Conservation (phyloP, 2,113 vertebrate genomes). For the Mus musculus region GRCm39 chr3:105150001-105150500, state of each 20-base stretch:
- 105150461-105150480: background rate
- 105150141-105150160: background rate
- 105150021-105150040: background rate
- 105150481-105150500: background rate
- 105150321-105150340: background rate
- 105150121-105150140: background rate
- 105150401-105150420: background rate
- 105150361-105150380: background rate
- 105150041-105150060: background rate
- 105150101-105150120: background rate
- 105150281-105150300: background rate
- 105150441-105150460: background rate
- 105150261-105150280: background rate
- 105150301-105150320: background rate
- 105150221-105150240: background rate
- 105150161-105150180: background rate
- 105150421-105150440: background rate
- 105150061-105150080: background rate
- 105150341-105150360: background rate
- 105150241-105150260: background rate
- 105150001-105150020: background rate
- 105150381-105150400: background rate
- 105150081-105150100: background rate
- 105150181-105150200: background rate
- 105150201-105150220: background rate